A percentile compares a stretch with the other conserved stretches of the same genome.
Evolutionary conservation across 2,113 vertebrate species (phyloP).

Genomic region (Hydrochoerus hydrochaeris): DNA sequence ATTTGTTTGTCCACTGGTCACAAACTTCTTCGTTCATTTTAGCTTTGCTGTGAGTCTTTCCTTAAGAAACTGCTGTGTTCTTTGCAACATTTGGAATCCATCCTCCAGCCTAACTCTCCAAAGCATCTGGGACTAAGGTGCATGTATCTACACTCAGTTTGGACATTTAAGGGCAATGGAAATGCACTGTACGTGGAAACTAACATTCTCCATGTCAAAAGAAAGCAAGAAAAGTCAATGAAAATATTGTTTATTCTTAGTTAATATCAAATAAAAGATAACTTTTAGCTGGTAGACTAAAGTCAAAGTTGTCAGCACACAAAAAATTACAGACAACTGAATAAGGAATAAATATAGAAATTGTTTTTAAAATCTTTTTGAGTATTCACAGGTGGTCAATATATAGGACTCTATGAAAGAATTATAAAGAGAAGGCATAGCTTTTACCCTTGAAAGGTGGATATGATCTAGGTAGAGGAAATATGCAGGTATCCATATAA

Average conservation of each 20-base stretch:
- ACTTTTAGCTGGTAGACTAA: slow-evolving; percentile 35
- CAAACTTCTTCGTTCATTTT: neutral
- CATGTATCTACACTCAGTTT: neutral
- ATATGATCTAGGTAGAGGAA: neutral
- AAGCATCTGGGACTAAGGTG: neutral
- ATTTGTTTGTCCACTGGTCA: neutral
- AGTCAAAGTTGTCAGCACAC: neutral
- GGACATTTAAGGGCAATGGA: neutral
- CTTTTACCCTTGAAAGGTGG: neutral
- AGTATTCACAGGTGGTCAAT: neutral
- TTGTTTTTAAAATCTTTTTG: neutral
- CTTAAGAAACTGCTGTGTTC: neutral
- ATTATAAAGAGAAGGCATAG: neutral
- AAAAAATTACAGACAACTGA: slow-evolving; percentile 11
- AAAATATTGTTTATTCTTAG: neutral
- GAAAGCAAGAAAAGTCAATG: slow-evolving; percentile 33
- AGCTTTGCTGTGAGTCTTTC: neutral
- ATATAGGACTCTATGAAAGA: neutral
- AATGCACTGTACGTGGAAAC: neutral
- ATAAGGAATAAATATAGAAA: neutral
- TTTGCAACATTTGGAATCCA: neutral
- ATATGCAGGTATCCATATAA: neutral
- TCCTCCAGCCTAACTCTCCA: neutral
- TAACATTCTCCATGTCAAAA: neutral
- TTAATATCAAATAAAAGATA: slow-evolving; percentile 15